phyloP scores from a whole-genome alignment of 2,797 vertebrate genomes.

The Sebastes kiyomatsui region DNA sequence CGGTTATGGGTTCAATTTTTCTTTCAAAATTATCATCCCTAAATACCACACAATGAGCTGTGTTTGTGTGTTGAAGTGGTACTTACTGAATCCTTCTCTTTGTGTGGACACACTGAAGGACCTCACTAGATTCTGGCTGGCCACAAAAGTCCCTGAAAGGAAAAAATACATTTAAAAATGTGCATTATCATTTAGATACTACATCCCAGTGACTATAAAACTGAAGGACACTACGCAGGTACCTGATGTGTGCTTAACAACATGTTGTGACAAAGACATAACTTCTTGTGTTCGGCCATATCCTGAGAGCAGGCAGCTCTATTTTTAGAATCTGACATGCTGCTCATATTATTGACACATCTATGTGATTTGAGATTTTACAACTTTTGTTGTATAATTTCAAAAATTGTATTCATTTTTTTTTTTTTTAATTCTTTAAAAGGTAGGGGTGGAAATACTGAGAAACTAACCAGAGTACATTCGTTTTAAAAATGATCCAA shows the following conservation, averaged over 20 bases:
- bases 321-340: background rate
- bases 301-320: background rate
- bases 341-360: background rate
- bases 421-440: too few species aligned
- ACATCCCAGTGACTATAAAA: background rate
- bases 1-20: too few species aligned
- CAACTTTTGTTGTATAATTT: background rate
- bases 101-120: slow-evolving; percentile 76
- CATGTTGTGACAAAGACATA: background rate
- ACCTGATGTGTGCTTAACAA: background rate
- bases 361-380: background rate
- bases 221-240: background rate
- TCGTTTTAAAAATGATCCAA: too few species aligned
- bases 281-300: background rate
- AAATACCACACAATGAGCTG: background rate
- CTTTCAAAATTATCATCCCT: background rate
- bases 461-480: too few species aligned
- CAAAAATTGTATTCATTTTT: background rate
- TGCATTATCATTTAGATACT: background rate
- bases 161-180: background rate
- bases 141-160: slow-evolving; percentile 59
- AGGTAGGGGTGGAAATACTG: too few species aligned
- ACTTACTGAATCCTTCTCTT: slow-evolving; percentile 82
- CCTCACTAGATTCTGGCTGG: slow-evolving; percentile 66
- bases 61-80: background rate